A percentile compares a stretch with the other conserved stretches of the same genome.
Evolutionary conservation across 2,888 invertebrate genomes (phyloP).

Genomic region (Quadroppia sp.): DNA sequence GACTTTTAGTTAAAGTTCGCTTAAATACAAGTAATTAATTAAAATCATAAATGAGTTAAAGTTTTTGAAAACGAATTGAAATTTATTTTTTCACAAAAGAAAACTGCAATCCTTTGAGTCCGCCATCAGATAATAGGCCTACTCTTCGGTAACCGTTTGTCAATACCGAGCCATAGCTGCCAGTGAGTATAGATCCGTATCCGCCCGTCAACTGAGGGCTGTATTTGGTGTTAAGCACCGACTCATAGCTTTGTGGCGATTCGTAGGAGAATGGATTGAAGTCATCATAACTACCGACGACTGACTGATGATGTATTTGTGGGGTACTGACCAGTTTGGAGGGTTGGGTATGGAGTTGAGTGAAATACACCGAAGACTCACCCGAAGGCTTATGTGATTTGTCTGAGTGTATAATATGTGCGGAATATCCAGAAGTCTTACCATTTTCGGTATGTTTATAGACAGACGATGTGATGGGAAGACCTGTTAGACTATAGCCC

Average conservation of each 20-base stretch:
- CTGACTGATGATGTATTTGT: not conserved
- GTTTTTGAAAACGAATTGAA: too few species aligned
- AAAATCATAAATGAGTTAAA: too few species aligned
- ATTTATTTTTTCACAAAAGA: not conserved
- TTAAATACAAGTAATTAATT: too few species aligned
- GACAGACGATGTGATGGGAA: not conserved
- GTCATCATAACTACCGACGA: not conserved
- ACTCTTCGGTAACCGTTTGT: not conserved
- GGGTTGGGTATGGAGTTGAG: not conserved
- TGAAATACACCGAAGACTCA: not conserved
- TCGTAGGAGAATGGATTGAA: not conserved
- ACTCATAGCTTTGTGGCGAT: not conserved
- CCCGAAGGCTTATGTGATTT: not conserved
- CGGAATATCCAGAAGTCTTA: not conserved
- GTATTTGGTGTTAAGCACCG: not conserved
- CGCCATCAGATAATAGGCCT: not conserved
- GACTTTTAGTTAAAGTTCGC: too few species aligned
- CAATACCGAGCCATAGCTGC: not conserved
- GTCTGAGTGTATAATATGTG: not conserved
- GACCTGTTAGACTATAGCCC: too few species aligned
- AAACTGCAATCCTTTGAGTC: not conserved
- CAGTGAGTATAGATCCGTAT: not conserved
- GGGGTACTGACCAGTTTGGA: not conserved
- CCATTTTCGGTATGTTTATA: too few species aligned
- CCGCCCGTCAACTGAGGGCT: not conserved